Percentiles rank a stretch among this genome's conserved stretches.
These are phyloP conservation scores for Epizoanthus scotinus DNA, from an alignment of 92 coral and sea anemone species.

Conservation along the genomic window DNA sequence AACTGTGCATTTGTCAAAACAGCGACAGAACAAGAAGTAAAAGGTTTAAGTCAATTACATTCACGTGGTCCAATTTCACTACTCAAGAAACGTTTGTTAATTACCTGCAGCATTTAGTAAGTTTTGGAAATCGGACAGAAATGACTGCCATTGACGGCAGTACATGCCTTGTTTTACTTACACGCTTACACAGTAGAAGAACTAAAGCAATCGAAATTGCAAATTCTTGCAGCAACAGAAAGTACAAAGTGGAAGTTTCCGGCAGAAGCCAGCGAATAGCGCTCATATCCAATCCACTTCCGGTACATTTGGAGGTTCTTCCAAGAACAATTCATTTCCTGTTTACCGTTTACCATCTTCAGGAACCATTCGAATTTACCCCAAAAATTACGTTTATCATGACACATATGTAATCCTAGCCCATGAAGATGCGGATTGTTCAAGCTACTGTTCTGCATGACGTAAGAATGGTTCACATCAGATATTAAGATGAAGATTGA, in stretches of 20 bases:
- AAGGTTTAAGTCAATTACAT: conserved; percentile 29
- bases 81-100: conserved; percentile 53
- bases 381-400: conserved; percentile 12
- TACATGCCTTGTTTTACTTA: conserved; percentile 72
- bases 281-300: conserved; percentile 62
- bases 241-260: conserved; percentile 60
- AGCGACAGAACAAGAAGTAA: conserved; percentile 31
- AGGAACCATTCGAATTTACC: conserved; percentile 58
- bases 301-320: conserved; percentile 47
- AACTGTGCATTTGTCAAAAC: conserved; percentile 73
- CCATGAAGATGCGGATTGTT: too few relatives aligned
- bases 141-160: conserved; percentile 66
- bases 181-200: conserved; percentile 60
- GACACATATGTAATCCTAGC: not conserved
- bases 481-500: too few relatives aligned
- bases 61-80: conserved; percentile 60
- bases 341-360: conserved; percentile 73
- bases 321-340: conserved; percentile 72
- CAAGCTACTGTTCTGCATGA: too few relatives aligned
- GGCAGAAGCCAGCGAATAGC: conserved; percentile 72
- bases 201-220: conserved; percentile 69
- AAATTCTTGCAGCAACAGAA: conserved; percentile 65
- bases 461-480: too few relatives aligned
- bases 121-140: conserved; percentile 70
- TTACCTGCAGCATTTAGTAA: conserved; percentile 50